phyloP scores from a whole-genome alignment of 2,888 invertebrate species.

The Tenthredo mesomela region DNA sequence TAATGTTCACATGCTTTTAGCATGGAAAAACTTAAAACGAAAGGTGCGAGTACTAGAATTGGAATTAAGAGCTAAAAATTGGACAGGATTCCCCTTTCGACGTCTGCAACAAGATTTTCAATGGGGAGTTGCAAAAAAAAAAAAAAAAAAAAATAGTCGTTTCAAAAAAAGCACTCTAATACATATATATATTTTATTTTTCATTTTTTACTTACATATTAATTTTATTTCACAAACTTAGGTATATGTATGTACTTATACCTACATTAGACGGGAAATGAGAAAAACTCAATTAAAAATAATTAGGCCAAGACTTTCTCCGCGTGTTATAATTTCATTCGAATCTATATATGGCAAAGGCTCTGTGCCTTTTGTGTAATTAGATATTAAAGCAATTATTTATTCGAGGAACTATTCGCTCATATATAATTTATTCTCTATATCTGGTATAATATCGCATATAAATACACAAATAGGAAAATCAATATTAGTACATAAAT shows the following conservation, averaged over 20 bases:
- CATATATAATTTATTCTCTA: too few relatives aligned
- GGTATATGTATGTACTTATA: neutral
- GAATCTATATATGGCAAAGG: neutral
- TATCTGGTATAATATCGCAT: neutral
- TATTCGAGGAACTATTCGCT: neutral
- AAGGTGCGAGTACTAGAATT: too few relatives aligned
- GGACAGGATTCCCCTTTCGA: too few relatives aligned
- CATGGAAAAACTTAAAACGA: too few relatives aligned
- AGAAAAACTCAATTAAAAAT: conserved; percentile 60
- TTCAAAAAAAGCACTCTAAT: too few relatives aligned
- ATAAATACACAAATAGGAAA: too few relatives aligned
- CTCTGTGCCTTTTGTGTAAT: neutral
- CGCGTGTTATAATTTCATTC: conserved; percentile 8
- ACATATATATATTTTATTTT: conserved; percentile 33
- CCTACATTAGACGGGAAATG: conserved; percentile 54
- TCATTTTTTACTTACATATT: neutral
- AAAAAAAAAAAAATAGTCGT: too few relatives aligned
- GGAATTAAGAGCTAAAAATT: too few relatives aligned
- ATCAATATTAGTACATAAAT: too few relatives aligned
- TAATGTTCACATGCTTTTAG: too few relatives aligned
- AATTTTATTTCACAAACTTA: neutral
- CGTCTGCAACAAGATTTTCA: too few relatives aligned
- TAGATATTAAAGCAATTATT: neutral
- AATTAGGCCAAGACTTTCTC: conserved; percentile 47
- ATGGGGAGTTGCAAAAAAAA: too few relatives aligned